Percentiles rank a stretch among this genome's conserved stretches.
These are phyloP conservation scores for Brachyptera risi DNA, from an alignment of 2,888 invertebrate species.

Conservation along the genomic window DNA sequence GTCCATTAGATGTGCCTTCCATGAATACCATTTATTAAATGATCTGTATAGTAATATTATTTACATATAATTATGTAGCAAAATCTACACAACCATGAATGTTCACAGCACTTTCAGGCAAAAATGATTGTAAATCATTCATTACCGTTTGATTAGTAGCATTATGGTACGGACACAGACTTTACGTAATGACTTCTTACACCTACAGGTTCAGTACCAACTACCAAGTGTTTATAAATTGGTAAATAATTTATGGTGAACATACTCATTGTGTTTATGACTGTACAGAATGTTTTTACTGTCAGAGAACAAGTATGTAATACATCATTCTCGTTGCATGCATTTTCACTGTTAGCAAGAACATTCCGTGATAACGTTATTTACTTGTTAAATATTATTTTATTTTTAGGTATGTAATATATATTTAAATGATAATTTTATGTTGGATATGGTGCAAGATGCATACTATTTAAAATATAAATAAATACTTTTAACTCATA, in stretches of 20 bases:
- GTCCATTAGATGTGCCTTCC: constrained; percentile 10
- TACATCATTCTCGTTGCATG: neutral
- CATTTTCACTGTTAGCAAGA: neutral
- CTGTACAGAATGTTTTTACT: neutral
- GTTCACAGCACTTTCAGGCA: no score
- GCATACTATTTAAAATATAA: constrained; percentile 6
- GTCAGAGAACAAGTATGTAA: neutral
- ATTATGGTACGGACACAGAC: no score
- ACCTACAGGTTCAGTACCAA: no score
- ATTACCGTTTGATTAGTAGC: no score
- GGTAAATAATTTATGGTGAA: no score
- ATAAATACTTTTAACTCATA: neutral
- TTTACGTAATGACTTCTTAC: no score
- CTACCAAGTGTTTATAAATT: no score
- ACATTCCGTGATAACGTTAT: neutral
- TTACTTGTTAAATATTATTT: neutral
- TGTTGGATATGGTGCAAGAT: constrained; percentile 12
- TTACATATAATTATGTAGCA: no score
- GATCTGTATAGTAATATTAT: constrained; percentile 4
- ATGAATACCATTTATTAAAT: neutral
- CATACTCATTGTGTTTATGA: no score
- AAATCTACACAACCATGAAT: neutral
- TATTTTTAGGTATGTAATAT: neutral
- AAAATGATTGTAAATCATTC: no score
- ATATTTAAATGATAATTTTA: constrained; percentile 3